Evolutionary conservation across 2,888 invertebrate species (phyloP).

Genomic region (Lithophane semibrunnea): DNA sequence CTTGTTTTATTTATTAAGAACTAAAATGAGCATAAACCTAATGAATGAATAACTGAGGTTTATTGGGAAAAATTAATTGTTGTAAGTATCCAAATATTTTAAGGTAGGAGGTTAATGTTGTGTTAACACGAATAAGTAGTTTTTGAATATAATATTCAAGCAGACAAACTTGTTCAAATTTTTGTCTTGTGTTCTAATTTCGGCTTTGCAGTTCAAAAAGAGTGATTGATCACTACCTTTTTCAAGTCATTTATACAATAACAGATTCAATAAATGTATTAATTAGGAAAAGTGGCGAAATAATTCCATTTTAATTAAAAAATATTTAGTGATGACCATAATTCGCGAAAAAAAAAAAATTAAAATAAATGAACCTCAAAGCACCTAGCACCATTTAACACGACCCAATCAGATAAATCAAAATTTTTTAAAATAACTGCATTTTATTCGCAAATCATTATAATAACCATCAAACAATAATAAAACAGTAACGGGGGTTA

Average conservation of each 20-base stretch:
- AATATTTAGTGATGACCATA: background rate
- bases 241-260: too few species aligned
- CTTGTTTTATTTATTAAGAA: too few species aligned
- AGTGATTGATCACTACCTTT: background rate
- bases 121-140: background rate
- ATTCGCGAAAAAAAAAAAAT: background rate
- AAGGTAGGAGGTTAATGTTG: background rate
- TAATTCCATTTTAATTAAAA: background rate
- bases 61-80: too few species aligned
- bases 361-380: conserved; percentile 3
- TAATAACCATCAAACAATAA: conserved; percentile 19
- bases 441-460: conserved; percentile 11
- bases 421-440: conserved; percentile 3
- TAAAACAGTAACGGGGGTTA: conserved; percentile 10
- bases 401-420: background rate
- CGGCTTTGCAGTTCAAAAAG: background rate
- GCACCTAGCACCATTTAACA: background rate
- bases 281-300: background rate
- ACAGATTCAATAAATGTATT: too few species aligned
- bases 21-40: too few species aligned
- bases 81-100: background rate
- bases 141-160: background rate
- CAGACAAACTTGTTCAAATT: background rate
- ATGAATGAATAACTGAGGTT: too few species aligned
- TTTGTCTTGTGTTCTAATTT: background rate